These are phyloP conservation scores for Scomber japonicus DNA, from an alignment of 2,113 vertebrate genomes.

Conservation along the genomic window DNA sequence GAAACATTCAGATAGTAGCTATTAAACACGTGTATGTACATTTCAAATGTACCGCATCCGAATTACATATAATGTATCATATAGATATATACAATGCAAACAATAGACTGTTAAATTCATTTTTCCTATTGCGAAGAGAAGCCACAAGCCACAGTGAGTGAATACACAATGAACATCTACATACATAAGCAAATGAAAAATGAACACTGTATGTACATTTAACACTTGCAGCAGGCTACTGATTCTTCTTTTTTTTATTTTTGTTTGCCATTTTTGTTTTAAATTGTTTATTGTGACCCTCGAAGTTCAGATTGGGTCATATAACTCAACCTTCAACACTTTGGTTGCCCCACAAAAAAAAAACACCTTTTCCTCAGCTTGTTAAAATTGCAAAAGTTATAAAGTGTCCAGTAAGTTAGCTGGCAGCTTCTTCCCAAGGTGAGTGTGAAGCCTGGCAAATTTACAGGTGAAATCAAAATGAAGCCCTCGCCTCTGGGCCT, in stretches of 20 bases:
- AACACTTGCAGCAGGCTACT: constrained; percentile 70
- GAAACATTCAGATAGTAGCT: constrained; percentile 78
- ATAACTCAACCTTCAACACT: constrained; percentile 15
- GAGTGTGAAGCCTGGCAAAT: constrained; percentile 38
- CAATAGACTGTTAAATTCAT: constrained; percentile 67
- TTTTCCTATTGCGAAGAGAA: constrained; percentile 74
- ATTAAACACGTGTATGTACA: constrained; percentile 85
- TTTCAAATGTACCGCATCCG: constrained; percentile 77
- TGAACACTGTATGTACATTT: constrained; percentile 72
- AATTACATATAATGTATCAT: constrained; percentile 78
- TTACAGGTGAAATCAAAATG: constrained; percentile 62
- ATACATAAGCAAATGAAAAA: constrained; percentile 74
- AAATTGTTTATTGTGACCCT: constrained; percentile 27
- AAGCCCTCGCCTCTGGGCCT: constrained; percentile 37
- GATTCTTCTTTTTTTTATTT: constrained; percentile 26
- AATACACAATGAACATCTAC: constrained; percentile 78
- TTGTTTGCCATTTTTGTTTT: constrained; percentile 31
- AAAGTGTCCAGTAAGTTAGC: constrained; percentile 42
- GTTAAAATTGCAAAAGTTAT: constrained; percentile 55
- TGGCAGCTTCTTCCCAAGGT: constrained; percentile 42
- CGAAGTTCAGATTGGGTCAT: constrained; percentile 43
- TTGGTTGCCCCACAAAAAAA: constrained; percentile 11
- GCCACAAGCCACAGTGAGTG: constrained; percentile 81
- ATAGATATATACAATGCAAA: constrained; percentile 81
- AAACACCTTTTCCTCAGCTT: not conserved